Evolutionary conservation across 2,113 vertebrate species (phyloP).

Genomic region (Columba janthina): DNA sequence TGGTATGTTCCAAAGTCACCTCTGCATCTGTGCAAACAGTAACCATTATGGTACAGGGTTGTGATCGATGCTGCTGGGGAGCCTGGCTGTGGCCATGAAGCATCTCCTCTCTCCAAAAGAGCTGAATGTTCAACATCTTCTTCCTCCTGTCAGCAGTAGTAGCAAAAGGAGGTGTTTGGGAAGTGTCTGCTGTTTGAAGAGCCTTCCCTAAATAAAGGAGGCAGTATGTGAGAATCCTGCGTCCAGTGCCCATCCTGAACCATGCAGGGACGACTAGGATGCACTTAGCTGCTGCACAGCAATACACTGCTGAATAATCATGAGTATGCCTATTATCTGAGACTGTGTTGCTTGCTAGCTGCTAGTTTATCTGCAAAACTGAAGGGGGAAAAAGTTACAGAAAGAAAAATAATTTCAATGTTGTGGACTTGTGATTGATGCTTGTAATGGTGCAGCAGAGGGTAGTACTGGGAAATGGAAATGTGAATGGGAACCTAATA

Average conservation of each 20-base stretch:
- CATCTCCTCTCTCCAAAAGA: not conserved
- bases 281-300: not conserved
- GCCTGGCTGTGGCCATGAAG: fast-evolving
- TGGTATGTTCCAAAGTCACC: not conserved
- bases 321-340: not conserved
- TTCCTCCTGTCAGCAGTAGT: not conserved
- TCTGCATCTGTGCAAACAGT: not conserved
- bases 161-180: not conserved
- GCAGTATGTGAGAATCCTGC: not conserved
- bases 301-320: not conserved
- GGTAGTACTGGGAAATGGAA: not conserved
- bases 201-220: not conserved
- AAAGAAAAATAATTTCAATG: not conserved
- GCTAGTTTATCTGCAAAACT: not conserved
- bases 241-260: not conserved
- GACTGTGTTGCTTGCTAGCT: not conserved
- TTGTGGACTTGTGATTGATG: not conserved
- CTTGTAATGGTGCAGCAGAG: not conserved
- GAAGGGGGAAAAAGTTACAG: not conserved
- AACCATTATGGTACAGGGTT: not conserved
- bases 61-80: not conserved
- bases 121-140: not conserved
- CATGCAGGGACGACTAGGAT: not conserved
- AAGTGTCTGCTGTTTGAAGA: not conserved
- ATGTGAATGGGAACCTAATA: not conserved